Percentiles rank a stretch among this genome's conserved stretches.
These are phyloP conservation scores for Galago senegalensis DNA, from an alignment of 2,797 vertebrate genomes.

Conservation along the genomic window DNA sequence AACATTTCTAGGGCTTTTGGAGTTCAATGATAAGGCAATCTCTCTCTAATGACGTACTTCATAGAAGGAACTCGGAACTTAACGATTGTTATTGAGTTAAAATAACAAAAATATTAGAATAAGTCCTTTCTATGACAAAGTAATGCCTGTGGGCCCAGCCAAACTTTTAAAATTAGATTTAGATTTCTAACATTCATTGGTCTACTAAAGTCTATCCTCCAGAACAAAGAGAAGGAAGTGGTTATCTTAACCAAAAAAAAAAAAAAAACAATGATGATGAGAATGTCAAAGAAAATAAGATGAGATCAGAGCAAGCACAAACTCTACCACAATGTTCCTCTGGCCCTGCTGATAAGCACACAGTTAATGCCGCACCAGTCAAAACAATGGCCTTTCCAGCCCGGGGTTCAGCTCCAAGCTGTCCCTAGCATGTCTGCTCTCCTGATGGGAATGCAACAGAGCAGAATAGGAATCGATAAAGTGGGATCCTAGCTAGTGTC, in stretches of 20 bases:
- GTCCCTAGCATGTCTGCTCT: too few species aligned
- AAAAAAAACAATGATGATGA: neutral
- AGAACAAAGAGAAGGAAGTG: slow-evolving; percentile 38
- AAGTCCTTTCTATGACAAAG: neutral
- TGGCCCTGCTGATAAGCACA: neutral
- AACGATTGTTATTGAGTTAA: neutral
- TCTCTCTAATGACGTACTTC: neutral
- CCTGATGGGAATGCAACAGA: neutral
- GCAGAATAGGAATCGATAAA: neutral
- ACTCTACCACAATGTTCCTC: neutral
- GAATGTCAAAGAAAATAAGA: neutral
- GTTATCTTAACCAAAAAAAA: neutral
- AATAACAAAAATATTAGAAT: slow-evolving; percentile 6
- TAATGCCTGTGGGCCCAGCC: neutral
- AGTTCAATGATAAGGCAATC: neutral
- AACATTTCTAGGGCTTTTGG: neutral
- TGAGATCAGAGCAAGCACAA: slow-evolving; percentile 19
- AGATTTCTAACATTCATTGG: neutral
- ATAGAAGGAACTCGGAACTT: neutral
- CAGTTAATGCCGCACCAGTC: neutral
- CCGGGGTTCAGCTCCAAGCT: neutral
- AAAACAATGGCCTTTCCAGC: neutral
- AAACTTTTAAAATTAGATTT: neutral
- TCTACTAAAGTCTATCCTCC: neutral
- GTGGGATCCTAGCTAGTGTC: neutral